Conservation (phyloP, 2,113 vertebrate genomes). For the Melanerpes formicivorus region DNA sequence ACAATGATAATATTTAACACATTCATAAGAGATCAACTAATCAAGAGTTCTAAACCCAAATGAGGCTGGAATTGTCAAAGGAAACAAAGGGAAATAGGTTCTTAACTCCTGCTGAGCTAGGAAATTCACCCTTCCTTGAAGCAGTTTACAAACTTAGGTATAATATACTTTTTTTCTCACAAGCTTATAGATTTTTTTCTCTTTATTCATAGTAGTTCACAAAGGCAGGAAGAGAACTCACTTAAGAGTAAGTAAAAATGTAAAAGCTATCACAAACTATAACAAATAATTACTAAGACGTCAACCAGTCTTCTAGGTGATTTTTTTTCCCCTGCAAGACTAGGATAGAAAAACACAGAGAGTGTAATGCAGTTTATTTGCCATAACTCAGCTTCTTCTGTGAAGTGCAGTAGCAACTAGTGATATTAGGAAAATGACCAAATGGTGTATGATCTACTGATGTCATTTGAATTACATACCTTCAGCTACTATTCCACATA, state of each 20-base stretch:
- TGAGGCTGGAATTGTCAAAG: conserved; percentile 7
- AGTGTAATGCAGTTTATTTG: background rate
- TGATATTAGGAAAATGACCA: background rate
- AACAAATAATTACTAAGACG: conserved; percentile 5
- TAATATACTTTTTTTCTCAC: background rate
- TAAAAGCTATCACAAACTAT: background rate
- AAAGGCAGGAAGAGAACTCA: background rate
- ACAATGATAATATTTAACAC: background rate
- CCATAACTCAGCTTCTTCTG: background rate
- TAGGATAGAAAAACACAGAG: background rate
- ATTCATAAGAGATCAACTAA: background rate
- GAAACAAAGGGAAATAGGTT: background rate
- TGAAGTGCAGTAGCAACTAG: background rate
- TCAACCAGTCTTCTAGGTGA: background rate
- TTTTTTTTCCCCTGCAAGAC: background rate
- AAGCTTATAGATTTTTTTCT: background rate
- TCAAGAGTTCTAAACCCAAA: background rate
- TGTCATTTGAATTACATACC: background rate
- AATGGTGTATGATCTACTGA: background rate
- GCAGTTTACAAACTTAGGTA: background rate
- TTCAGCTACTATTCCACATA: background rate
- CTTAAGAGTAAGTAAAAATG: background rate
- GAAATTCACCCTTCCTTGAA: background rate
- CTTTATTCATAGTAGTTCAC: background rate
- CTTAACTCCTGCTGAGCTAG: background rate